Conservation (phyloP, 2,888 invertebrate genomes). For the Agrochola macilenta region DNA sequence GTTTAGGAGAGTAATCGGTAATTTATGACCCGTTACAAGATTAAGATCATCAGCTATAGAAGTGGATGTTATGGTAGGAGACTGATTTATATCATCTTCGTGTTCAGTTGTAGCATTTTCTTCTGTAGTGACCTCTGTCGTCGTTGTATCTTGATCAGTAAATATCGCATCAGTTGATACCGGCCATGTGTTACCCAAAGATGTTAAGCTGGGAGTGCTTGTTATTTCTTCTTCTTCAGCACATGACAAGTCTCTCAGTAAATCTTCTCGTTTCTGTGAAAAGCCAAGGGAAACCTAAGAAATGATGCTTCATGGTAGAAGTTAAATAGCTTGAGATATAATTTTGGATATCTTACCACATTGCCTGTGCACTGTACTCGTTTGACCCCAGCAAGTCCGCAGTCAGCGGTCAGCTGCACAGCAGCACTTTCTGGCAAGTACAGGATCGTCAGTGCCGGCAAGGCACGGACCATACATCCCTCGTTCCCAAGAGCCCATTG, state of each 20-base stretch:
- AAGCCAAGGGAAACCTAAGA: constrained; percentile 19
- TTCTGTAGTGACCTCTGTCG: constrained; percentile 76
- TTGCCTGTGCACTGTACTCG: constrained; percentile 94
- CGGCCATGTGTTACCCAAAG: constrained; percentile 73
- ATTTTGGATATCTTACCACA: constrained; percentile 89
- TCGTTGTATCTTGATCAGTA: constrained; percentile 77
- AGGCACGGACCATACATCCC: constrained; percentile 93
- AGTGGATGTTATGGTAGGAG: constrained; percentile 69
- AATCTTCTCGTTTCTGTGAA: constrained; percentile 91
- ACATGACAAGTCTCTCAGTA: constrained; percentile 91
- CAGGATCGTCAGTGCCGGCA: constrained; percentile 93
- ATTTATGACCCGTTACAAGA: constrained; percentile 55
- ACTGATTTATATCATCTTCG: constrained; percentile 75
- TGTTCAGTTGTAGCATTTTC: constrained; percentile 78
- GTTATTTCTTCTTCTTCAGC: constrained; percentile 86
- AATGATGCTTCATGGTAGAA: background rate
- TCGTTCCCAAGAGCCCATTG: constrained; percentile 93
- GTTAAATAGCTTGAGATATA: background rate
- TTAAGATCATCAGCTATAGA: constrained; percentile 63
- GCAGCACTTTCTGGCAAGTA: constrained; percentile 95
- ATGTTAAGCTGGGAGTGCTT: constrained; percentile 70
- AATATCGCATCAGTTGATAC: constrained; percentile 72
- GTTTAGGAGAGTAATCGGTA: constrained; percentile 52
- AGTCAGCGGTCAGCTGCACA: constrained; percentile 94
- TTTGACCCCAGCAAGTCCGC: constrained; percentile 93